Base-by-base conservation (phyloP, 2,113 vertebrate genomes). In the Suncus etruscus region DNA sequence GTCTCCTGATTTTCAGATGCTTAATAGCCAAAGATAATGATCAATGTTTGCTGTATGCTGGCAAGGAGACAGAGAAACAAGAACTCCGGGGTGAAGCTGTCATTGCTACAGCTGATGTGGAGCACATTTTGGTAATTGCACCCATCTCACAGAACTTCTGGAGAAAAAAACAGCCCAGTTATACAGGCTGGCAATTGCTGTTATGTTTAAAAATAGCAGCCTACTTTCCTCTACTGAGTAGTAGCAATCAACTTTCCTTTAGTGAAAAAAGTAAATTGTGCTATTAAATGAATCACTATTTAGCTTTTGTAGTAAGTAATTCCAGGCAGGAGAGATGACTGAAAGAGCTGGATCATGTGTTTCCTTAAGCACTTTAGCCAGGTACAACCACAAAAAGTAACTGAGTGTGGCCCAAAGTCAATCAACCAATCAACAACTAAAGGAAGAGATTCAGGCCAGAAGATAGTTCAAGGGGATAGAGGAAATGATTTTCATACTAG, bases 121-220 rank as follows among this genome's bases (percentile, higher is more conserved):
- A 82, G 25, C 22, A 8, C 14, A 79, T 89, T 89, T 91, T 81
- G 65, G 66, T 87, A 27, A 65, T 61, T 85, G 48, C 6, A 83
- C 29, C 45, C 18, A 82, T 29, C 7, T 78, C 50, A 66, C 29
- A 65, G 51, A n/a, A 8, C 54, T 85, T 80, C 45, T 82, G 50
- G 80, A 94, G 32, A 88, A 45, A 88, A 88, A 6, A 90, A 58
- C 10, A 81, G n/a, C 15, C 85, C 76, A 63, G 14, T 20, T 47
- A 20, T 68, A 83, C 8, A 88, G 65, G 24, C 84, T 73, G 45
- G 27, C 32, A 76, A 83, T 18, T 69, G 54, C 20, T 15, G 39
- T 25, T 48, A 29, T 81, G 29, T 77, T 76, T 66, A 73, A 79
- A 78, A 86, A 84, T 50, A 70, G 75, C 10, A 91, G 84, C 58